phyloP scores from a whole-genome alignment of 1,140 invertebrate genomes.

The Caenorhabditis inopinata region DNA sequence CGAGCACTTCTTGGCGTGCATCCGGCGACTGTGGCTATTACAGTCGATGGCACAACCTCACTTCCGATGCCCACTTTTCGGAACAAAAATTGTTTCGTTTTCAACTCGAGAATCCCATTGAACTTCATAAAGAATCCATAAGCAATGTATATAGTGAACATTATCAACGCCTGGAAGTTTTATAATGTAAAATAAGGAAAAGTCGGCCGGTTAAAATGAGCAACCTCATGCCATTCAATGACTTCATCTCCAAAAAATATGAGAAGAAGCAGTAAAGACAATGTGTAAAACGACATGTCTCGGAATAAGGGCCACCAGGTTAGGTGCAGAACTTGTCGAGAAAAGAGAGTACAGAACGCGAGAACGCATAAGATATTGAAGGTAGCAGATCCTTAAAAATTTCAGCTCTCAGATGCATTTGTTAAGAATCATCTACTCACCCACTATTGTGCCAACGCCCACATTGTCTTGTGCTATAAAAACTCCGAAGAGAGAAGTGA shows the following conservation, averaged over 20 bases:
- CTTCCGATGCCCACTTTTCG: slow-evolving; percentile 19
- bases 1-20: not conserved
- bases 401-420: not conserved
- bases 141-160: slow-evolving; percentile 31
- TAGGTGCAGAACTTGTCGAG: slow-evolving; percentile 84
- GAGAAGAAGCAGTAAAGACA: slow-evolving; percentile 67
- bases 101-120: slow-evolving; percentile 25
- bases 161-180: not conserved
- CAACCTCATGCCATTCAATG: not conserved
- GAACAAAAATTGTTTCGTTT: slow-evolving; percentile 15
- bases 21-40: not conserved
- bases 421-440: slow-evolving; percentile 19
- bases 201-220: too few relatives aligned
- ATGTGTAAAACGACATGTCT: slow-evolving; percentile 68
- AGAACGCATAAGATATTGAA: slow-evolving; percentile 65
- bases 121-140: slow-evolving; percentile 41
- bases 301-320: slow-evolving; percentile 71
- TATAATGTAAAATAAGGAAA: too few relatives aligned
- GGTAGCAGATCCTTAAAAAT: slow-evolving; percentile 55
- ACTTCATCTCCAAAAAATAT: slow-evolving; percentile 66
- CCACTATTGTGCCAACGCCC: slow-evolving; percentile 66
- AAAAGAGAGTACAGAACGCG: slow-evolving; percentile 74
- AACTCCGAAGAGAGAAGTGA: slow-evolving; percentile 84
- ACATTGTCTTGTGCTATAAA: slow-evolving; percentile 89
- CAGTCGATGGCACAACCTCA: not conserved